Conservation (phyloP, 2,888 invertebrate genomes). For the Drepanosiphum platanoidis region DNA sequence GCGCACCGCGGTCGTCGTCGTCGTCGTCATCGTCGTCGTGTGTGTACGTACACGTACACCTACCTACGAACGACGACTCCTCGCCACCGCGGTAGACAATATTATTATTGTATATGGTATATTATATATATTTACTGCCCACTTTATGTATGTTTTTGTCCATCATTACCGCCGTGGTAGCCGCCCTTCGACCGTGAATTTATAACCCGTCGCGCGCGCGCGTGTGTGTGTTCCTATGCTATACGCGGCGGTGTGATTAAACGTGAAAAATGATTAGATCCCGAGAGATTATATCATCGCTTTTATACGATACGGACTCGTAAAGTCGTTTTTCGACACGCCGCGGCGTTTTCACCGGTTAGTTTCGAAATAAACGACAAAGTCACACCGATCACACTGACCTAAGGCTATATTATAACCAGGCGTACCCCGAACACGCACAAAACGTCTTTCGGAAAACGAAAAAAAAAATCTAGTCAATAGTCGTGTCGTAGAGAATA, state of each 20-base stretch:
- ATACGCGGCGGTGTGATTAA: constrained; percentile 2
- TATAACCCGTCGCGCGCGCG: not conserved
- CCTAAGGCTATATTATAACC: no score
- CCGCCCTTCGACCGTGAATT: not conserved
- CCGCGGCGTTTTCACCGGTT: not conserved
- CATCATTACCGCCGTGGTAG: constrained; percentile 11
- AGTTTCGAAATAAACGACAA: not conserved
- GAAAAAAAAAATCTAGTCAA: no score
- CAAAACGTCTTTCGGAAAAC: no score
- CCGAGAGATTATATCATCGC: not conserved
- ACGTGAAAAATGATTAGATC: constrained; percentile 42
- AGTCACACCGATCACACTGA: not conserved
- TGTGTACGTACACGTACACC: not conserved
- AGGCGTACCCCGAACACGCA: no score
- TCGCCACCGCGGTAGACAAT: not conserved
- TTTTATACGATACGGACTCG: constrained; percentile 18
- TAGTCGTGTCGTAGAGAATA: no score
- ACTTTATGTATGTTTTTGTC: not conserved
- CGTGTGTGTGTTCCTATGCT: not conserved
- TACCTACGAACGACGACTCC: not conserved
- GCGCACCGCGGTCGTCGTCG: no score
- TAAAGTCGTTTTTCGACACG: not conserved
- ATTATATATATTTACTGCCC: not conserved
- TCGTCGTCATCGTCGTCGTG: no score
- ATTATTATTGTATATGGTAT: not conserved